Evolutionary conservation across 2,888 invertebrate species (phyloP), one percentile per base, ranked within the genome.

Genomic region (Catocala fraxini): DNA sequence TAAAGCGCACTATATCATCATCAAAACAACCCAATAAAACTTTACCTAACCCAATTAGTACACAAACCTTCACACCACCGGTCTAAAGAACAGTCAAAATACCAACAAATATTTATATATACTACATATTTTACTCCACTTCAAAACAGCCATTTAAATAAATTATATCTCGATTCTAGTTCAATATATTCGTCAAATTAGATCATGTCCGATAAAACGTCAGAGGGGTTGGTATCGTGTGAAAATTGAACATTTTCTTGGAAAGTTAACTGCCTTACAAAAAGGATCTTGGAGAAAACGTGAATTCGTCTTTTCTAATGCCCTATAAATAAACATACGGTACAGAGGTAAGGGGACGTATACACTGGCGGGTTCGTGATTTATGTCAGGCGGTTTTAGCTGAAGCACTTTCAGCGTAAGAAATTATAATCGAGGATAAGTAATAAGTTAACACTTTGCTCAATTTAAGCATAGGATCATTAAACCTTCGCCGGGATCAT

Each of bases 321-420:
- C 87, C 83, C 87, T 86, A 90, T 91, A 90, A 91, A 91, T 90
- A 91, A 89, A 91, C 89, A 90, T 89, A 86, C 80, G 72, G 73
- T 59, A 62, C 63, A 56, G 54, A 63, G 60, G 61, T 82, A 75
- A 87, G 68, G 83, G 73, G 58, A 67, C 43, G 45, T 79, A 33
- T 53, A 83, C 79, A 75, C 57, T 55, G n/a, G 34, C 12, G n/a
- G 43, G 42, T 1, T 39, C 25, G 59, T 52, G 43, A 56, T 63
- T 65, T 56, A 48, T 59, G 49, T 33, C 6, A 57, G 25, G 49
- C 5, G 13, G 51, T 51, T 47, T 51, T 48, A 9, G 13, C 11
- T 46, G 7, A 6, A 5, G n/a, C 25, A 25, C 47, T 12, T 34
- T 45, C 13, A 15, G 6, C 0, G 11, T 42, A 42, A 11, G 42